Conservation (phyloP, 2,113 vertebrate genomes). For the Psittacara wagleri region DNA sequence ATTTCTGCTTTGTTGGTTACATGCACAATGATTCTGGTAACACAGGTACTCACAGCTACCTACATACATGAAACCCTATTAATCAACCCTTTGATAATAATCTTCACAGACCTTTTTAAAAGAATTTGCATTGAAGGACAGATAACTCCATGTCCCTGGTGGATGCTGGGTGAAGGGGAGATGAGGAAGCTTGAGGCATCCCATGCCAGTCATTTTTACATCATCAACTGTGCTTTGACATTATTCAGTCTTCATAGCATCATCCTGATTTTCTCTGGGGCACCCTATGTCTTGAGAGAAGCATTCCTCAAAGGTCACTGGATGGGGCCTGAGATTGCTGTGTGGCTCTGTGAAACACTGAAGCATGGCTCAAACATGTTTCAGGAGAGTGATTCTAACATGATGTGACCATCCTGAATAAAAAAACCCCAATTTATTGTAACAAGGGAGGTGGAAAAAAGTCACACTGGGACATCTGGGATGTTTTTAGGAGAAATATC, state of each 20-base stretch:
- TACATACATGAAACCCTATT: background rate
- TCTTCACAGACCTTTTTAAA: background rate
- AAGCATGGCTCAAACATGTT: background rate
- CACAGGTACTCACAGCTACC: background rate
- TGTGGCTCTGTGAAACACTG: background rate
- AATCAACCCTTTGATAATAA: background rate
- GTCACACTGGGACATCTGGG: background rate
- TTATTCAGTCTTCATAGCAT: background rate
- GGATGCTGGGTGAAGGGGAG: background rate
- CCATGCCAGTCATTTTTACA: background rate
- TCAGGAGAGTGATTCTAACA: background rate
- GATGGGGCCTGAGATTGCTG: background rate
- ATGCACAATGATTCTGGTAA: background rate
- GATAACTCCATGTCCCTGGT: background rate
- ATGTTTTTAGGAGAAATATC: constrained; percentile 20
- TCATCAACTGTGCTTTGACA: background rate
- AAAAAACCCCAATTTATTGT: background rate
- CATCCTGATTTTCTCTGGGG: background rate
- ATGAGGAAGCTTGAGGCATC: background rate
- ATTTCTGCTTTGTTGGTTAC: background rate
- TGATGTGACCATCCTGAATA: background rate
- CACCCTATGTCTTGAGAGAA: background rate
- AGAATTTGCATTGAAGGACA: background rate
- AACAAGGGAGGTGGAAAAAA: background rate
- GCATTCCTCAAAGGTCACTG: background rate